Evolutionary conservation across 2,113 vertebrate genomes (phyloP).

Genomic region (Lucifuga dentata): DNA sequence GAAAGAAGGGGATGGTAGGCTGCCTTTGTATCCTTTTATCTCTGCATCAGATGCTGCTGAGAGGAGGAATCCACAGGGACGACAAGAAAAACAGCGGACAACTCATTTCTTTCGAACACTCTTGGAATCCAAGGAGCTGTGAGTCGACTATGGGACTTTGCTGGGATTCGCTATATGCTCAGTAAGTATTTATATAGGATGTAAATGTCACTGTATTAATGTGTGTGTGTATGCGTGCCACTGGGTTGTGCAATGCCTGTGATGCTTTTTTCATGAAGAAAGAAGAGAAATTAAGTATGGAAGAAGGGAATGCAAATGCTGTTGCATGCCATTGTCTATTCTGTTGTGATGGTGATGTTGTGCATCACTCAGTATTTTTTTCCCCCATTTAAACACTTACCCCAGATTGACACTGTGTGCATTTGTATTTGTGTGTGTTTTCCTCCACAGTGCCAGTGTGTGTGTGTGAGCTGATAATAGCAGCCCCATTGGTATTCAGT

Average conservation of each 20-base stretch:
- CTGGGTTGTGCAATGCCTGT: conserved; percentile 47
- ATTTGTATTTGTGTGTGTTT: conserved; percentile 47
- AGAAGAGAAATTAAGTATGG: conserved; percentile 30
- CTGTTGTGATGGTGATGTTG: conserved; percentile 24
- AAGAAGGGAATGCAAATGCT: conserved; percentile 49
- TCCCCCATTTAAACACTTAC: conserved; percentile 56
- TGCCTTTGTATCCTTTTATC: conserved; percentile 59
- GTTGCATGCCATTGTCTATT: conserved; percentile 56
- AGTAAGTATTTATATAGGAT: conserved; percentile 67
- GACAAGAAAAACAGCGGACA: conserved; percentile 52
- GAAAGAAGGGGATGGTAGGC: conserved; percentile 23
- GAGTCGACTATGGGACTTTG: conserved; percentile 65
- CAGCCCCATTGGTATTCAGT: conserved; percentile 85
- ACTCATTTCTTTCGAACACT: conserved; percentile 61
- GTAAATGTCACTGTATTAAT: conserved; percentile 30
- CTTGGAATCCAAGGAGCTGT: conserved; percentile 43
- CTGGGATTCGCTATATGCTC: conserved; percentile 52
- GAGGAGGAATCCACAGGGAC: conserved; percentile 56
- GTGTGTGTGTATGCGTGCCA: conserved; percentile 33
- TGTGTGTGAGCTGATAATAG: conserved; percentile 74
- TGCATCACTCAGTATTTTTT: conserved; percentile 27
- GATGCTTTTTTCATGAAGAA: conserved; percentile 58
- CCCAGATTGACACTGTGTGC: conserved; percentile 68
- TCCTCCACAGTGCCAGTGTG: conserved; percentile 68
- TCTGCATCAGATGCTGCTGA: conserved; percentile 64